A percentile compares a stretch with the other conserved stretches of the same genome.
Evolutionary conservation across 2,888 invertebrate species (phyloP).

Genomic region (Scaptomyza tumidula): DNA sequence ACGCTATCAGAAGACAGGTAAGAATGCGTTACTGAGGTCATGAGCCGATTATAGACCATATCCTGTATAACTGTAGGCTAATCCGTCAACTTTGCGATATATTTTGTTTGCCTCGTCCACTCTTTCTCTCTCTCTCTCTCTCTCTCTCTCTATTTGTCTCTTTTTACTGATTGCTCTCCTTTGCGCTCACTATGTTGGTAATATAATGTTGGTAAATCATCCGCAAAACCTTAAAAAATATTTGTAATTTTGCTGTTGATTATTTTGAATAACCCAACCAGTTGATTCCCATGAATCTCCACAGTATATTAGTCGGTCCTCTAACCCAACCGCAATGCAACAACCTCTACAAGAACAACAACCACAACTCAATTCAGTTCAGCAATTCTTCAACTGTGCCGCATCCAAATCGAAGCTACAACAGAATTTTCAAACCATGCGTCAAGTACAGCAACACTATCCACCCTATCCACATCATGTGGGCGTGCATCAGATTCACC

Average conservation of each 20-base stretch:
- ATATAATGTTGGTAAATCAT: slow-evolving; percentile 55
- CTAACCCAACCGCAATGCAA: slow-evolving; percentile 27
- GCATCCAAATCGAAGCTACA: slow-evolving; percentile 84
- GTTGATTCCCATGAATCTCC: slow-evolving; percentile 74
- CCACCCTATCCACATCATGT: slow-evolving; percentile 85
- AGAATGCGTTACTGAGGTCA: slow-evolving; percentile 40
- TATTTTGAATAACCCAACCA: slow-evolving; percentile 64
- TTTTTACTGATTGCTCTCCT: slow-evolving; percentile 27
- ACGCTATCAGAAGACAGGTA: slow-evolving; percentile 85
- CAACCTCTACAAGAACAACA: slow-evolving; percentile 22
- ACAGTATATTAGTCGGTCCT: slow-evolving; percentile 75
- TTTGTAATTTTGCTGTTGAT: slow-evolving; percentile 40
- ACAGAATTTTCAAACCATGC: slow-evolving; percentile 84
- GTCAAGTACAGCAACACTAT: slow-evolving; percentile 84
- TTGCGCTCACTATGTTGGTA: slow-evolving; percentile 59
- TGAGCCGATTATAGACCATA: not conserved
- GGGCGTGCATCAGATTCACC: slow-evolving; percentile 83
- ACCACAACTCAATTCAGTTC: slow-evolving; percentile 36
- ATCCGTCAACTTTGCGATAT: slow-evolving; percentile 50
- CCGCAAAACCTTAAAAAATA: slow-evolving; percentile 13
- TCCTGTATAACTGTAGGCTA: slow-evolving; percentile 65
- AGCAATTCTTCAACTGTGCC: slow-evolving; percentile 84
- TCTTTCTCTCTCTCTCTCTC: slow-evolving; percentile 35
- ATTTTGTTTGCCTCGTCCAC: slow-evolving; percentile 61
- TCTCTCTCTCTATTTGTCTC: slow-evolving; percentile 41